Evolutionary conservation across 1,140 invertebrate species (phyloP), one percentile per base, ranked within the genome.

Genomic region (Trissolcus basalis): DNA sequence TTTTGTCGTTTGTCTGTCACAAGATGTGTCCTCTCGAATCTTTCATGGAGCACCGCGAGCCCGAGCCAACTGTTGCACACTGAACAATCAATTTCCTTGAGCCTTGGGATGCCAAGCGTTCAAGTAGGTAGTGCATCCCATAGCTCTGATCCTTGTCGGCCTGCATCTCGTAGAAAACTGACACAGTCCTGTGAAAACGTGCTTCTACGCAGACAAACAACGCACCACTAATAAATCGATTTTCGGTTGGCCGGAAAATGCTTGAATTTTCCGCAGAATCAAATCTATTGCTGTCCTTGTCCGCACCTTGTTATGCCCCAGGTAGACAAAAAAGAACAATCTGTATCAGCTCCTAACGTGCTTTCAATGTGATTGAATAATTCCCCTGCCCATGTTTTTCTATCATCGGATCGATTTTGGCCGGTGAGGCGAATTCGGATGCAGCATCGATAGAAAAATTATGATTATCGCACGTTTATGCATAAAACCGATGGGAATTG

Each of bases 191-290:
- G 45, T 45, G 36, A 12, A 50, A 27, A 13, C 0, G 1, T 16
- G 48, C 39, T 61, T 61, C 44, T 56, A 65, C 63, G 51, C 63
- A 65, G 63, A 48, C 50, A 48, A 36, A 27, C 53, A 56, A 56
- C 63, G 63, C 53, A 56, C 51, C 19, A 27, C 51, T 51, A 50
- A 55, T 49, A 56, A 65, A 65, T 65, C 63, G 63, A 65, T 65
- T 56, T 51, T 55, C 16, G 27, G 8, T 19, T 2, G n/a, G 51
- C 19, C 19, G 19, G 60, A 47, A 51, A 63, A 53, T 33, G 51
- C 36, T 64, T 54, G 59, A 32, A 44, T 49, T 56, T 43, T 43
- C 50, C 32, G 8, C 19, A 6, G 19, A 27, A 27, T 3, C 2
- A 6, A 41, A 60, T 47, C 47, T 33, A 7, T 15, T 13, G 35